A percentile compares a stretch with the other conserved stretches of the same genome.
Conservation (phyloP, 2,113 vertebrate genomes). For the Megatriorchis doriae region DNA sequence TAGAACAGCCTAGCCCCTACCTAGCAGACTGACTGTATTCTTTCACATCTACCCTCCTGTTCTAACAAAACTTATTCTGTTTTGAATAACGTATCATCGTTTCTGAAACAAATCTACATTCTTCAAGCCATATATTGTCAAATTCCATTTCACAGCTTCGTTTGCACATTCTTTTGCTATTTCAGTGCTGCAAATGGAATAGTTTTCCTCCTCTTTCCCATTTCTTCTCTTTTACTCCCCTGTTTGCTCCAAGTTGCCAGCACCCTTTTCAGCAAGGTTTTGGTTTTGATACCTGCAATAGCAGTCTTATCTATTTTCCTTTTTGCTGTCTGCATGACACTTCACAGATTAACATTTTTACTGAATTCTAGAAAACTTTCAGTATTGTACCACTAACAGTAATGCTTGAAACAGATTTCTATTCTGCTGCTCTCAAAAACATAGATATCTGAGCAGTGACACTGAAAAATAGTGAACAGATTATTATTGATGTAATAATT, state of each 20-base stretch:
- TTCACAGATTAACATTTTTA: not conserved
- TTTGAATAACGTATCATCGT: not conserved
- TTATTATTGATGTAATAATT: not conserved
- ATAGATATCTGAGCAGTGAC: not conserved
- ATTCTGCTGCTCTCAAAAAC: not conserved
- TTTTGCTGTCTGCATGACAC: not conserved
- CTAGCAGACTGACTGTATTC: not conserved
- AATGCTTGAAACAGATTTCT: not conserved
- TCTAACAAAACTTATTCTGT: not conserved
- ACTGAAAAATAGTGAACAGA: not conserved
- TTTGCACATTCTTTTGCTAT: not conserved
- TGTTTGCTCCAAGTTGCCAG: not conserved
- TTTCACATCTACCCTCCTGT: not conserved
- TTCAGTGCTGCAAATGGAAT: not conserved
- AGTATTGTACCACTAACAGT: not conserved
- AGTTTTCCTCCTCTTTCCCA: not conserved
- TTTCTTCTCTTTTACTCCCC: not conserved
- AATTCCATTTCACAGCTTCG: not conserved
- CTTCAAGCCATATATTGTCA: not conserved
- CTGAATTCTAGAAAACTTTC: not conserved
- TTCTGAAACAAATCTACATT: not conserved
- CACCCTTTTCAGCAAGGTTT: not conserved
- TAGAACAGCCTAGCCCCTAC: not conserved
- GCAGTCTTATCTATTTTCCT: not conserved
- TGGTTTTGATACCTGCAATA: not conserved